Evolutionary conservation across 1,140 invertebrate genomes (phyloP).

Genomic region (Octopus bimaculoides): DNA sequence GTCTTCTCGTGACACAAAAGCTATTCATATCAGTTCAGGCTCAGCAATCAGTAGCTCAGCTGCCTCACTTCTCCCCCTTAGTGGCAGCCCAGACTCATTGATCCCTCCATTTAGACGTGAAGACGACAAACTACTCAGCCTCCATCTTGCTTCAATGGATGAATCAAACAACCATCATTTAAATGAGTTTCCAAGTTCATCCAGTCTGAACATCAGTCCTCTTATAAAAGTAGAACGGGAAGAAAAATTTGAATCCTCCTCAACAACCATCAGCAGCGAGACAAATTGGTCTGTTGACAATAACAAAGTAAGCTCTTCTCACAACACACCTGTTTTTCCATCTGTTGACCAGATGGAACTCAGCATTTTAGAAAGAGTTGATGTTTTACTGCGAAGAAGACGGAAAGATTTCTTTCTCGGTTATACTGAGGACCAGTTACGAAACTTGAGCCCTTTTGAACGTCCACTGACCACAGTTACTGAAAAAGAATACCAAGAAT

Average conservation of each 20-base stretch:
- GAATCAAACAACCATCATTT: background rate
- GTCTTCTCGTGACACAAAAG: background rate
- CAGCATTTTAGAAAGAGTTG: constrained; percentile 12
- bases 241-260: background rate
- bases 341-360: background rate
- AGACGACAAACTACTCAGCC: background rate
- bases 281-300: background rate
- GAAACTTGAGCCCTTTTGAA: background rate
- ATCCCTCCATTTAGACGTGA: background rate
- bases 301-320: background rate
- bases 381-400: background rate
- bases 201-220: background rate
- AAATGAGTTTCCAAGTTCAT: background rate
- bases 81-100: background rate
- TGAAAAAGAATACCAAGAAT: constrained; percentile 14
- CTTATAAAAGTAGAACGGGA: constrained; percentile 6
- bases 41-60: background rate
- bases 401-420: constrained; percentile 13
- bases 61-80: background rate
- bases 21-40: background rate
- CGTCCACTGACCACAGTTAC: background rate
- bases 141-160: background rate
- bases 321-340: constrained; percentile 9
- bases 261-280: background rate
- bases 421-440: constrained; percentile 11